These are phyloP conservation scores for Pantherophis guttatus DNA, from an alignment of 2,113 vertebrate genomes.

Conservation along the genomic window DNA sequence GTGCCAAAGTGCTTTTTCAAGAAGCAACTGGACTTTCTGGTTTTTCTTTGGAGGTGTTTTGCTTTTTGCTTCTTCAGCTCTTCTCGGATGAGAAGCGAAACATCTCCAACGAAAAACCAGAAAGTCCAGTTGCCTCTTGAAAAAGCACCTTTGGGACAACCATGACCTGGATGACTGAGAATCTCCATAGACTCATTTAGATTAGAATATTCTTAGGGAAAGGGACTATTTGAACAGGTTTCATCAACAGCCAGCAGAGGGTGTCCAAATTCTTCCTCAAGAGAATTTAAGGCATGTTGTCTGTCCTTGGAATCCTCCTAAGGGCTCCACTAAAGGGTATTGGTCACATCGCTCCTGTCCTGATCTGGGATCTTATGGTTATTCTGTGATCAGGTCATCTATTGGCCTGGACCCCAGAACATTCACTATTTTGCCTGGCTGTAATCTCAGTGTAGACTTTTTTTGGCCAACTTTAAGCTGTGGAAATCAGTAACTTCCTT, in stretches of 20 bases:
- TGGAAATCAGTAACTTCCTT: background rate
- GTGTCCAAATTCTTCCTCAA: background rate
- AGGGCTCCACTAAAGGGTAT: background rate
- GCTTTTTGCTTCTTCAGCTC: too few species aligned
- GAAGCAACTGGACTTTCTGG: too few species aligned
- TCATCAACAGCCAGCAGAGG: constrained; percentile 10
- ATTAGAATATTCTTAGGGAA: background rate
- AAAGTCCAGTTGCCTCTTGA: too few species aligned
- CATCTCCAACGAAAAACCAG: too few species aligned
- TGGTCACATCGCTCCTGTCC: background rate
- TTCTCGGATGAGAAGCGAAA: too few species aligned
- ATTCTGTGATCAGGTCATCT: background rate
- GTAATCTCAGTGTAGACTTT: background rate
- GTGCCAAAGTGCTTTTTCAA: too few species aligned
- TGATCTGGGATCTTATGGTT: background rate
- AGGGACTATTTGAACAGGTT: background rate
- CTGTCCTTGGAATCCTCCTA: background rate
- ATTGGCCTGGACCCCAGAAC: background rate
- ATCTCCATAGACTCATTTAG: background rate
- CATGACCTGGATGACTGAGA: too few species aligned
- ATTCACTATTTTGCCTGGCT: background rate
- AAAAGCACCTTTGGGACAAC: too few species aligned
- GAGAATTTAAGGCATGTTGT: background rate
- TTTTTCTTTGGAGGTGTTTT: too few species aligned
- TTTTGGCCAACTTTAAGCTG: background rate